phyloP scores from a whole-genome alignment of 2,113 vertebrate species.

The Raphicerus campestris region DNA sequence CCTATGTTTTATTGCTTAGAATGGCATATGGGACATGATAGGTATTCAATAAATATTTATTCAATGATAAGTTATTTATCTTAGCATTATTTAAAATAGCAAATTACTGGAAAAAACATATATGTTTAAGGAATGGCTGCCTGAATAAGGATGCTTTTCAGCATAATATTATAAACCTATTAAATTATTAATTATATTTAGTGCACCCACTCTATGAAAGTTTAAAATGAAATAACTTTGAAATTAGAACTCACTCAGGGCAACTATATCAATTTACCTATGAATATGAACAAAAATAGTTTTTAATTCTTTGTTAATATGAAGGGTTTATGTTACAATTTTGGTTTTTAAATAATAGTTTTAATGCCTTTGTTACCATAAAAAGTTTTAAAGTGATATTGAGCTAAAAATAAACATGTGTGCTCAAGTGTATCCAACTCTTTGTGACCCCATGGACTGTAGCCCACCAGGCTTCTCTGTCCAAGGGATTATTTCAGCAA shows the following conservation, averaged over 20 bases:
- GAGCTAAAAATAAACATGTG: neutral
- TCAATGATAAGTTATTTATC: conserved; percentile 10
- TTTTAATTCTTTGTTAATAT: neutral
- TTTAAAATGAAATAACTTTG: neutral
- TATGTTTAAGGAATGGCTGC: neutral
- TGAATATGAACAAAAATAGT: neutral
- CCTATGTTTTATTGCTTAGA: neutral
- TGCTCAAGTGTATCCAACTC: neutral
- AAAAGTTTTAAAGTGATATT: neutral
- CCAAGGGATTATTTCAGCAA: neutral
- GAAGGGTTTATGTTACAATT: neutral
- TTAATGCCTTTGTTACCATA: neutral
- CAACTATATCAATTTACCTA: neutral
- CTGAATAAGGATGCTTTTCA: neutral
- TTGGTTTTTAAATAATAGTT: neutral
- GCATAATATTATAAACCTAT: neutral
- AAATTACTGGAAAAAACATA: neutral
- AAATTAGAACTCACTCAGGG: neutral
- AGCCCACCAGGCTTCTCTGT: neutral
- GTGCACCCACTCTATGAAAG: neutral
- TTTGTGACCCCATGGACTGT: neutral
- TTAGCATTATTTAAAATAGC: neutral
- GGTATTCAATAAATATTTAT: neutral
- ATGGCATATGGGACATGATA: neutral
- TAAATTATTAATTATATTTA: neutral